Evolutionary conservation across 2,888 invertebrate species (phyloP).

Genomic region (Deroplatys truncata): DNA sequence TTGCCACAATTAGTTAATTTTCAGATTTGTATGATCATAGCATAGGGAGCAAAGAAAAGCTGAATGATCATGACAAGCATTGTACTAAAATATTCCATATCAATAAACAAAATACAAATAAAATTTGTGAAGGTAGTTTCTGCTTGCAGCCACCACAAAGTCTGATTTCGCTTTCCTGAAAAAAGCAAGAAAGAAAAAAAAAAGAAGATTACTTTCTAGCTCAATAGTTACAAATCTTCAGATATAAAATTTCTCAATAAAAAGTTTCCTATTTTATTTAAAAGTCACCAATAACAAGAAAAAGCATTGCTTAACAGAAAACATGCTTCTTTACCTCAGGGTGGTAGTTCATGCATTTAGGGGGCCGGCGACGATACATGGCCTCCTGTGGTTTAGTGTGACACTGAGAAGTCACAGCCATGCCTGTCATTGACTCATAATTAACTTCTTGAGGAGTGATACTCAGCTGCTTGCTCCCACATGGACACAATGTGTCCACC

Average conservation of each 20-base stretch:
- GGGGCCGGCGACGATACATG: conserved; percentile 68
- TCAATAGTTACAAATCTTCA: neutral
- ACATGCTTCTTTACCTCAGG: conserved; percentile 57
- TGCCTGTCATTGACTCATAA: conserved; percentile 18
- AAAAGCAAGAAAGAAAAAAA: neutral
- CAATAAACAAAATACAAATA: conserved; percentile 20
- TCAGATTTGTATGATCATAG: neutral
- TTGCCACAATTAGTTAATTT: neutral
- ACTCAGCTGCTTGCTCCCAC: conserved; percentile 80
- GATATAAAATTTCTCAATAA: neutral
- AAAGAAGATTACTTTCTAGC: neutral
- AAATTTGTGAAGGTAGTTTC: conserved; percentile 14
- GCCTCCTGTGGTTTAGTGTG: conserved; percentile 60
- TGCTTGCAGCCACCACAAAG: conserved; percentile 39
- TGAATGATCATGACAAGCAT: conserved; percentile 4
- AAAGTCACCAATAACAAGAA: neutral
- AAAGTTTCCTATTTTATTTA: too few species aligned
- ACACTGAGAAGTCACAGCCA: conserved; percentile 39
- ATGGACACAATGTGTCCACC: conserved; percentile 69
- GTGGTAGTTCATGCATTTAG: conserved; percentile 84
- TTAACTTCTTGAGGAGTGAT: conserved; percentile 60
- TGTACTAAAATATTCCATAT: conserved; percentile 17
- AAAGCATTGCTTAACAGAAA: neutral
- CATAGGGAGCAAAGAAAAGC: neutral
- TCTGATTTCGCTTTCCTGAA: conserved; percentile 48